Conservation (phyloP, 1,140 invertebrate genomes). For the Pseudoatta argentina region DNA sequence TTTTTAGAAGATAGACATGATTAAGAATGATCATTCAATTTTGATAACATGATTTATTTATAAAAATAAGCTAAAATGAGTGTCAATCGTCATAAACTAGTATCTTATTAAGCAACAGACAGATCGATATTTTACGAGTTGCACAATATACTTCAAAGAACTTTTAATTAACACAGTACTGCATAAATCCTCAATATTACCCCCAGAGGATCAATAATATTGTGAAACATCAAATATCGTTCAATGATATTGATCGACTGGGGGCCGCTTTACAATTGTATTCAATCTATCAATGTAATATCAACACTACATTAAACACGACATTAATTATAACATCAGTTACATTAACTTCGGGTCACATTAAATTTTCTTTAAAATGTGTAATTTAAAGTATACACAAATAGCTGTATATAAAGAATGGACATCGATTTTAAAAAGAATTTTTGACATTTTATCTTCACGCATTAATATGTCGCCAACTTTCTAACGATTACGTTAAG, state of each 20-base stretch:
- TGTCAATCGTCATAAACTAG: too few relatives aligned
- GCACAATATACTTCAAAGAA: too few relatives aligned
- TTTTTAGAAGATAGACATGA: background rate
- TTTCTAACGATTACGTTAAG: constrained; percentile 8
- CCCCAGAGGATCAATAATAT: too few relatives aligned
- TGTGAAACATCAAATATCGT: too few relatives aligned
- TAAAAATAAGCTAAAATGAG: too few relatives aligned
- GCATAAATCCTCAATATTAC: too few relatives aligned
- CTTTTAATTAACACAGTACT: too few relatives aligned
- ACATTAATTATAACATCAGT: background rate
- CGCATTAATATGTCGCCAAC: background rate
- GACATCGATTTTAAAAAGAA: background rate
- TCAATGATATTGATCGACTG: too few relatives aligned
- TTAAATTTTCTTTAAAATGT: background rate
- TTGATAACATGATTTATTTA: too few relatives aligned
- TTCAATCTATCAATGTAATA: background rate
- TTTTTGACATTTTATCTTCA: background rate
- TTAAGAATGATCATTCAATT: too few relatives aligned
- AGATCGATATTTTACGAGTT: too few relatives aligned
- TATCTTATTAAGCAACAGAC: too few relatives aligned
- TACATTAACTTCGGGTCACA: background rate
- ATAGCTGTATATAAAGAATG: background rate
- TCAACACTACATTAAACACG: background rate
- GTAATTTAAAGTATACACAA: background rate
- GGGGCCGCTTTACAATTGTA: background rate